Conservation (phyloP, 2,888 invertebrate genomes). For the Pammene aurita region DNA sequence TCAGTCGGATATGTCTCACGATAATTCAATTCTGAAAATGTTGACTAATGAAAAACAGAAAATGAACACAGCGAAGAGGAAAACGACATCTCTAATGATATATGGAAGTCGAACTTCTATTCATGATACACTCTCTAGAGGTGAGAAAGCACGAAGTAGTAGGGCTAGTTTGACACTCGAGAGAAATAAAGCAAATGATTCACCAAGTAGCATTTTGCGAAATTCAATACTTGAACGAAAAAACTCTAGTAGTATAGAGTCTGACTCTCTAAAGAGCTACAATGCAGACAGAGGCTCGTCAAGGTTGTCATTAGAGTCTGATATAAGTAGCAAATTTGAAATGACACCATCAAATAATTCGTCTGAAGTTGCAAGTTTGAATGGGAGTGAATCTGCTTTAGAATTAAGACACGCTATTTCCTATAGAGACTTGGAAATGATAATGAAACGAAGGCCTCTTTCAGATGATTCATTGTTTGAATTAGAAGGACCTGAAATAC, state of each 20-base stretch:
- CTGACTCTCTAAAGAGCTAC: constrained; percentile 74
- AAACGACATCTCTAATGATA: constrained; percentile 79
- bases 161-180: constrained; percentile 74
- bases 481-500: constrained; percentile 84
- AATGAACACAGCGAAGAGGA: constrained; percentile 73
- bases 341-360: constrained; percentile 70
- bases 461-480: constrained; percentile 90
- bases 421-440: constrained; percentile 82
- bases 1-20: constrained; percentile 74
- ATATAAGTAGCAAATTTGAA: constrained; percentile 80
- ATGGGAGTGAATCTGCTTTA: constrained; percentile 76
- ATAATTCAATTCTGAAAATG: constrained; percentile 79
- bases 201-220: constrained; percentile 57
- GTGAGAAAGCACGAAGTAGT: constrained; percentile 77
- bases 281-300: constrained; percentile 78
- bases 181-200: constrained; percentile 61
- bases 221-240: constrained; percentile 67
- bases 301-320: constrained; percentile 75
- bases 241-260: constrained; percentile 71
- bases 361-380: constrained; percentile 72
- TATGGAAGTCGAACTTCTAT: constrained; percentile 79
- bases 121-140: constrained; percentile 78
- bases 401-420: constrained; percentile 79
- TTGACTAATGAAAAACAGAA: constrained; percentile 75
- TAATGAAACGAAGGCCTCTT: constrained; percentile 87